phyloP scores from a whole-genome alignment of 1,140 invertebrate genomes.

The Brachionus asplanchnoidis region DNA sequence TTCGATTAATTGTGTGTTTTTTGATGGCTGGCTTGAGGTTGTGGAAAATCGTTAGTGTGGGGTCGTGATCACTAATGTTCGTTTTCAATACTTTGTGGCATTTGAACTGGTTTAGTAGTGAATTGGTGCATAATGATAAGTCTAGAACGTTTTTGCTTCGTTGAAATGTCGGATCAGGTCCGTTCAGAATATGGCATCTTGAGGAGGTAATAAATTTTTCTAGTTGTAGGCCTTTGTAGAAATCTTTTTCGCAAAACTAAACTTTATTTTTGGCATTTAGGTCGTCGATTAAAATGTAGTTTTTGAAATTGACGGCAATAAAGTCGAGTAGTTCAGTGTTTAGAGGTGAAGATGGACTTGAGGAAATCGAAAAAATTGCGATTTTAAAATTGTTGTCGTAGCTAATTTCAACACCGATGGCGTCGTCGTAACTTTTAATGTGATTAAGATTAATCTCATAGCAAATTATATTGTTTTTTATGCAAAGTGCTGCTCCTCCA shows the following conservation, averaged over 20 bases:
- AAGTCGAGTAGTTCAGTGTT: neutral
- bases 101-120: neutral
- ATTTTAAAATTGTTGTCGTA: neutral
- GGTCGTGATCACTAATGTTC: neutral
- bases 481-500: too few species aligned
- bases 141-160: neutral
- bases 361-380: neutral
- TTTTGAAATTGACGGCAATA: too few species aligned
- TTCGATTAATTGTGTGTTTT: neutral
- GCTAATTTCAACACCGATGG: conserved; percentile 1
- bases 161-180: too few species aligned
- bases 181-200: neutral
- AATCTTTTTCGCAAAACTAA: neutral
- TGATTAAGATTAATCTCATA: neutral
- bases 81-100: neutral
- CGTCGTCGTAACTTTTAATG: neutral
- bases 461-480: too few species aligned
- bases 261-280: conserved; percentile 6
- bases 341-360: neutral
- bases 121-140: neutral
- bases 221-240: neutral
- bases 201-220: neutral
- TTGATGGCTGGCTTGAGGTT: neutral
- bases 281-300: neutral
- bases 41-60: neutral